Base-by-base conservation (phyloP, 35 echinoderm and acorn worm genomes). In the Lytechinus variegatus region DNA sequence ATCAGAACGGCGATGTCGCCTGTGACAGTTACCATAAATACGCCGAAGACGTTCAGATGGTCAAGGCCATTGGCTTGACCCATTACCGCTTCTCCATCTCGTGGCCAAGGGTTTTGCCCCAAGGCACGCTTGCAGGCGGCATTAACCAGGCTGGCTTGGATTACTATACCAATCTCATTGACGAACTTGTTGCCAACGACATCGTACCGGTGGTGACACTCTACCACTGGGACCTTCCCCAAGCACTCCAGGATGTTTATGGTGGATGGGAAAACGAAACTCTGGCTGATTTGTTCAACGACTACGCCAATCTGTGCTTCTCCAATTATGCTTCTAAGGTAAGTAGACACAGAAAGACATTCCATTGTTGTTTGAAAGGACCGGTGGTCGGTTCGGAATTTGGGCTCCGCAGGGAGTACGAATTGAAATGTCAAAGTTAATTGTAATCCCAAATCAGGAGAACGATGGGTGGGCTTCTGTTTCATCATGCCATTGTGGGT, bases 211-310 rank as follows among this genome's bases (percentile, higher is more conserved):
- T 99, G 95, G 95, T 98, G 19, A 99, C 98, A 2, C 96, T 99
- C 12, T 99, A 99, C 56, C 98, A 99, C 94, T 99, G 98, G 98
- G 98, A 99, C 87, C 86, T 99, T n/a, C 98, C 98, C 1, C 96
- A 97, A 58, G 27, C 55, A 9, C 87, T 99, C 11, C 98, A 99
- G 90, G 96, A 94, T 86, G 19, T 96, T 14, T 97, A 95, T 54
- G 98, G 98, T 29, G 98, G 98, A 8, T 99, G 97, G 96, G 98
- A 99, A 91, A 98, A 96, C 52, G 97, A 97, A 13, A 52, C 89
- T 11, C 24, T 99, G 79, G 97, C 95, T 6, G 97, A 96, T 52
- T 28, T 97, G 13, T 98, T 99, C 88, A 98, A 99, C 71, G 97
- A 98, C 91, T 99, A 99, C 55, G 98, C 98, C 52, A 96, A 99